Evolutionary conservation across 1,140 invertebrate genomes (phyloP).

Genomic region (Sinella curviseta): DNA sequence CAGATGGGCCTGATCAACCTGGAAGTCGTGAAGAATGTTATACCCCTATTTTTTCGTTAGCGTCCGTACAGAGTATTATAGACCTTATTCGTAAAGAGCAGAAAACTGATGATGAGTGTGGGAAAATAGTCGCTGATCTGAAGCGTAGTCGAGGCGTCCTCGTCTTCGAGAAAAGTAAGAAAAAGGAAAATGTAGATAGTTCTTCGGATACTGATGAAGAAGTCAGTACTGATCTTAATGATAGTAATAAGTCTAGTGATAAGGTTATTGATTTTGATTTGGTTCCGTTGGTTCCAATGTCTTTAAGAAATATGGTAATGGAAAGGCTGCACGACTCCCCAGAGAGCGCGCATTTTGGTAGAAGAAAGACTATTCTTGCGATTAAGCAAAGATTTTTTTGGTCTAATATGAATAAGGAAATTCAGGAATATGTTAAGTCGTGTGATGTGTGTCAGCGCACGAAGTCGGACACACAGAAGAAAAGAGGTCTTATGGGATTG

Average conservation of each 20-base stretch:
- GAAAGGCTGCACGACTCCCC: slow-evolving; percentile 30
- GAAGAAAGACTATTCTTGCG: slow-evolving; percentile 16
- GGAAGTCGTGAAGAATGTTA: neutral
- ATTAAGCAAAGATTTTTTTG: slow-evolving; percentile 34
- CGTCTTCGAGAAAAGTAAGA: too few relatives aligned
- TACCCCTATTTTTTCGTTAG: neutral
- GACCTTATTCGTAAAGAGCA: neutral
- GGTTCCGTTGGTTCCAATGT: neutral
- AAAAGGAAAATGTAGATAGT: too few relatives aligned
- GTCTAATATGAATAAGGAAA: slow-evolving; percentile 35
- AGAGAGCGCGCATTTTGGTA: slow-evolving; percentile 22
- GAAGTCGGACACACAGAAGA: neutral
- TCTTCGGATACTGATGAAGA: too few relatives aligned
- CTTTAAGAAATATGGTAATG: neutral
- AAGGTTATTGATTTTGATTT: neutral
- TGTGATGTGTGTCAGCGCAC: slow-evolving; percentile 25
- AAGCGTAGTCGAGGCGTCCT: neutral
- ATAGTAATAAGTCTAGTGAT: neutral
- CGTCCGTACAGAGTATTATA: neutral
- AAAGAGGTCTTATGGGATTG: neutral
- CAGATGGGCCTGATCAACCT: slow-evolving; percentile 28
- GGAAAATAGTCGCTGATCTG: neutral
- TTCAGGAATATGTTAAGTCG: slow-evolving; percentile 22
- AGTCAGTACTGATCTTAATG: neutral
- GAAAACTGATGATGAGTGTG: neutral